A percentile compares a stretch with the other conserved stretches of the same genome.
These are phyloP conservation scores for Plodia interpunctella DNA, from an alignment of 1,140 invertebrate species.

Conservation along the genomic window DNA sequence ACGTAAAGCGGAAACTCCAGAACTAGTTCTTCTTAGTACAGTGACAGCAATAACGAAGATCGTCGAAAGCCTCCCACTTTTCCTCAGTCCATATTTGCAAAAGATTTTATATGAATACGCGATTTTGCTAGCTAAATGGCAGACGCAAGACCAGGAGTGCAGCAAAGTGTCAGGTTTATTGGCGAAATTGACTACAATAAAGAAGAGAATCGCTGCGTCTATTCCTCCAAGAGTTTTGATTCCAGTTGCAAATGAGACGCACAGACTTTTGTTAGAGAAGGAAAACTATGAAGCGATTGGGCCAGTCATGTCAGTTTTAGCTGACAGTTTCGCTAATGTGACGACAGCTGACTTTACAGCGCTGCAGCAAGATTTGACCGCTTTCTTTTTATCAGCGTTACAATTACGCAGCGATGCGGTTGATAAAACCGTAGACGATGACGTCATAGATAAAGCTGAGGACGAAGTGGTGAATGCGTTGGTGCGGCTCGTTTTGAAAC, in stretches of 20 bases:
- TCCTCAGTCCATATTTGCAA: constrained; percentile 90
- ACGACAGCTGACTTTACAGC: constrained; percentile 79
- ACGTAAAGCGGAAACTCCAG: constrained; percentile 67
- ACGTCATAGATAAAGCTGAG: constrained; percentile 79
- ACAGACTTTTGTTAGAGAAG: constrained; percentile 79
- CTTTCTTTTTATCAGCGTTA: constrained; percentile 86
- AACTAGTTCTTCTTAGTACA: constrained; percentile 76
- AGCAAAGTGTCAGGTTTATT: constrained; percentile 77
- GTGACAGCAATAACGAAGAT: constrained; percentile 88
- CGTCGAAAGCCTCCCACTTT: constrained; percentile 86
- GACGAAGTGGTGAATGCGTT: constrained; percentile 85
- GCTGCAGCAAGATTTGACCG: constrained; percentile 81
- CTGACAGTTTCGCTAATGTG: constrained; percentile 82
- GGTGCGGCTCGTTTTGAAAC: constrained; percentile 87
- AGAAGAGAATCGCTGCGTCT: constrained; percentile 82
- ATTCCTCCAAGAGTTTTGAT: constrained; percentile 87
- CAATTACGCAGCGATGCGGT: constrained; percentile 80
- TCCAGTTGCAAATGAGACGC: constrained; percentile 83
- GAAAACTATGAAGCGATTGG: constrained; percentile 80
- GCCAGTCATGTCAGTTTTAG: constrained; percentile 85
- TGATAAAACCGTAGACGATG: constrained; percentile 49
- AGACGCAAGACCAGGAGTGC: constrained; percentile 59
- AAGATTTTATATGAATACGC: constrained; percentile 84
- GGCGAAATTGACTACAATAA: constrained; percentile 79
- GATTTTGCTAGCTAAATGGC: constrained; percentile 77